Evolutionary conservation across 2,113 vertebrate genomes (phyloP).

Genomic region (Gopherus evgoodei): DNA sequence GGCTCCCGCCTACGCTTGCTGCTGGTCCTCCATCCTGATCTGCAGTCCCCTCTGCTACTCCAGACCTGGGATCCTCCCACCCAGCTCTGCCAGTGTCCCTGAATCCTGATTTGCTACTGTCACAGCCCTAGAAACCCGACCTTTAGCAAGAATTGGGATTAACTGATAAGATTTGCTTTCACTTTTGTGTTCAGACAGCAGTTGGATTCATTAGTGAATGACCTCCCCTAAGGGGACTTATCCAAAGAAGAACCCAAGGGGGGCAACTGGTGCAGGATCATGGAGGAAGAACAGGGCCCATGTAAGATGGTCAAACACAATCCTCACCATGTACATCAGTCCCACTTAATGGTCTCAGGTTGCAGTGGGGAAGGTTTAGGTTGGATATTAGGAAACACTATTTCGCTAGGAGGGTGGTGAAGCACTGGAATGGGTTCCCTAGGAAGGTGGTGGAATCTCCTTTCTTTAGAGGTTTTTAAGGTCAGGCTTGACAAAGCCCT

Average conservation of each 20-base stretch:
- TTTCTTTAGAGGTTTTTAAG: no score
- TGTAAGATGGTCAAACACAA: background rate
- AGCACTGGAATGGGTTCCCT: no score
- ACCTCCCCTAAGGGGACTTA: background rate
- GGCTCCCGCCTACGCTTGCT: background rate
- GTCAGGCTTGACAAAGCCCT: no score
- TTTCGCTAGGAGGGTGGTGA: no score
- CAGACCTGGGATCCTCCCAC: background rate
- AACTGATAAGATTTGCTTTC: background rate
- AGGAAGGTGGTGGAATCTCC: no score
- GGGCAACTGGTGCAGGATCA: background rate
- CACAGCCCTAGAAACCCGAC: background rate
- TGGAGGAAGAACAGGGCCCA: background rate
- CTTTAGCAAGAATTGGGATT: background rate
- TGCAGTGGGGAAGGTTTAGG: no score
- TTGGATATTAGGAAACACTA: no score
- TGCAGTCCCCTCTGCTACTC: background rate
- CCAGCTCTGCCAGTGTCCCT: background rate
- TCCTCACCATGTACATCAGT: background rate
- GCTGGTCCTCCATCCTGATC: background rate
- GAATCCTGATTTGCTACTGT: background rate
- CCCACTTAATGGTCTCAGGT: background rate
- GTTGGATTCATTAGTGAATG: background rate
- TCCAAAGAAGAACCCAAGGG: background rate
- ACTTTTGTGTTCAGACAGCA: background rate